phyloP scores from a whole-genome alignment of 2,888 invertebrate genomes.

The Pediacus dermestoides region DNA sequence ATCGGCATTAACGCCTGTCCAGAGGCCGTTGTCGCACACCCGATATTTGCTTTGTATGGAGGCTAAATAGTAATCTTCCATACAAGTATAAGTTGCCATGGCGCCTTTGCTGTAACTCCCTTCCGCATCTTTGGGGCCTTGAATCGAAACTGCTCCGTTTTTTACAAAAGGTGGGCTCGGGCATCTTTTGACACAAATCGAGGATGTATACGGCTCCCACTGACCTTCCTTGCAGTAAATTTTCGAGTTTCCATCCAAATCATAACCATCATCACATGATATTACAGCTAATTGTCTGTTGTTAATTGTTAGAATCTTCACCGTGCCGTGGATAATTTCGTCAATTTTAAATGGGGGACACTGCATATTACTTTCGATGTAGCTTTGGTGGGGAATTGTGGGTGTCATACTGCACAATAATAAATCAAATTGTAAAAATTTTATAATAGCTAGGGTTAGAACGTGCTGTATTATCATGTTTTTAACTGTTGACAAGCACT shows the following conservation, averaged over 20 bases:
- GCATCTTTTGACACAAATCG: conserved; percentile 39
- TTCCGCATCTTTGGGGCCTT: conserved; percentile 32
- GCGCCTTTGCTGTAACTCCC: conserved; percentile 42
- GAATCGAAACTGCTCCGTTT: conserved; percentile 40
- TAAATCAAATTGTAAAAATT: no score
- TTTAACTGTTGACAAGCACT: no score
- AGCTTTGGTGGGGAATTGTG: no score
- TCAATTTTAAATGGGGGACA: conserved; percentile 11
- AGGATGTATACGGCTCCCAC: conserved; percentile 35
- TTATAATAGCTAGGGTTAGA: no score
- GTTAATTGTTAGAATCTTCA: conserved; percentile 5
- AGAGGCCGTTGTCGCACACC: conserved; percentile 47
- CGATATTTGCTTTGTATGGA: conserved; percentile 42
- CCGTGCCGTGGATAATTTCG: conserved; percentile 11
- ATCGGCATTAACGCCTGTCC: conserved; percentile 44
- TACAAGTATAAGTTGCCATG: conserved; percentile 42
- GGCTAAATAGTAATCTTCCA: conserved; percentile 37
- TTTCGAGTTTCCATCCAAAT: conserved; percentile 42
- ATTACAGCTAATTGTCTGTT: conserved; percentile 25
- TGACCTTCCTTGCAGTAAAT: conserved; percentile 42
- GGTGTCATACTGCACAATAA: no score
- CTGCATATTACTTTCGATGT: conserved; percentile 9
- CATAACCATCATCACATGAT: conserved; percentile 41
- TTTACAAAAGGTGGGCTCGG: conserved; percentile 40
- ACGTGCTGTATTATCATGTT: no score